Base-by-base conservation (phyloP, 2,888 invertebrate genomes). In the Agrypnus murinus region DNA sequence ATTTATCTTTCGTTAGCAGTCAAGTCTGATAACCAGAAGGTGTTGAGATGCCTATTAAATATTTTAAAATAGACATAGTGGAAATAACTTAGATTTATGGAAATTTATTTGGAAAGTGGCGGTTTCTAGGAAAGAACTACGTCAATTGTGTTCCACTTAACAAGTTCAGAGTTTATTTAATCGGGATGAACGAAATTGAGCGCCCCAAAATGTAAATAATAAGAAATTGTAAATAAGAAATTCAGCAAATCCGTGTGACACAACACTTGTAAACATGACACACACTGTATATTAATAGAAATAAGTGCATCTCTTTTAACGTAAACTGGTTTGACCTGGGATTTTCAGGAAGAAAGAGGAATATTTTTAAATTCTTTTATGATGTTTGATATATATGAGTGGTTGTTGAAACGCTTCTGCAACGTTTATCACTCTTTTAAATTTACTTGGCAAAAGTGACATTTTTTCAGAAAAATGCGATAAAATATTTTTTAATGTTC, bases 231-330 rank as follows among this genome's bases (percentile, higher is more conserved):
- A 57, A 57, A 57, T 57, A 57, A 25, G 5, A 31, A 12, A 32
- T 32, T 14, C 53, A 34, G 8, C 53, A 32, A 34, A 32, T 38
- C 4, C 48, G 46, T 15, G 32, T 63, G 63, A 63, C 48, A 63
- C 63, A 63, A 63, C 63, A 15, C 14, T 9, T 34, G 14, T 46
- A 32, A 32, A 48, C 31, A 48, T 63, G 63, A 63, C 63, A 63
- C 46, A 48, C 48, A 12, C 34, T 32, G 12, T 63, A 34, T 55
- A 63, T 63, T 48, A 63, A 48, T 63, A 63, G 63, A 36, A 3
- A n/a, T n/a, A n/a, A n/a, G 12, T 63, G 46, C 63, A 48, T 60
- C 60, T 60, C 60, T 60, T 15, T 14, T 32, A 60, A 43, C 40
- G n/a, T 45, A 32, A 60, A 40, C 60, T 45, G 31, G 25, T 45